Evolutionary conservation across 2,113 vertebrate genomes (phyloP), one percentile per base, ranked within the genome.

Genomic region (Colistium nudipinnis): DNA sequence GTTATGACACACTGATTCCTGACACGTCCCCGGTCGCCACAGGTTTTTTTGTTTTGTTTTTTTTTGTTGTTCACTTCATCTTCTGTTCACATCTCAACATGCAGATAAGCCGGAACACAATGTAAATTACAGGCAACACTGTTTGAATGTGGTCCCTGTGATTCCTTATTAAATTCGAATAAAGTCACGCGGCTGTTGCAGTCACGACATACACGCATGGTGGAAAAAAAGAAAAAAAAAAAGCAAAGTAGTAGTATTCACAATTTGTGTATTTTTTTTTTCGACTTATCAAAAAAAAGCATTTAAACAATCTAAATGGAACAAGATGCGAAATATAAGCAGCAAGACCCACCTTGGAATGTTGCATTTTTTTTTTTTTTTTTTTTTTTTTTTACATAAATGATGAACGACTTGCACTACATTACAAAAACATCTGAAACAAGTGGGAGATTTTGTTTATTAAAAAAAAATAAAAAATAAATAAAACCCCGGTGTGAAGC

Each of bases 1-100:
- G 45, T 69, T 63, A 68, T 93, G 90, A 93, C 90, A 85, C 88
- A 91, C 66, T 59, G 54, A 85, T 91, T 92, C 91, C 92, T 86
- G 35, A 78, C 60, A 76, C 39, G 38, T 72, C 31, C n/a, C 44
- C 76, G 80, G 78, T 85, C 82, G 80, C 82, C 70, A 92, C n/a
- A n/a, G n/a, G n/a, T n/a, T n/a, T n/a, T n/a, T n/a, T n/a, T n/a
- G n/a, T n/a, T n/a, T n/a, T n/a, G n/a, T n/a, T n/a, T n/a, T n/a
- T n/a, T n/a, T n/a, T n/a, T 89, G 78, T 85, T 83, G 80, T 80
- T 48, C 64, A 81, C 88, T 36, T 51, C 71, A 52, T 66, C 36
- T 56, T 28, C 27, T 28, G 64, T 75, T 76, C 25, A 61, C 9
- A 49, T 64, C 31, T 53, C 14, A 70, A 65, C 24, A 71, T 47